Evolutionary conservation across 1,140 invertebrate species (phyloP), one percentile per base, ranked within the genome.

Genomic region (Metaphire vulgaris): DNA sequence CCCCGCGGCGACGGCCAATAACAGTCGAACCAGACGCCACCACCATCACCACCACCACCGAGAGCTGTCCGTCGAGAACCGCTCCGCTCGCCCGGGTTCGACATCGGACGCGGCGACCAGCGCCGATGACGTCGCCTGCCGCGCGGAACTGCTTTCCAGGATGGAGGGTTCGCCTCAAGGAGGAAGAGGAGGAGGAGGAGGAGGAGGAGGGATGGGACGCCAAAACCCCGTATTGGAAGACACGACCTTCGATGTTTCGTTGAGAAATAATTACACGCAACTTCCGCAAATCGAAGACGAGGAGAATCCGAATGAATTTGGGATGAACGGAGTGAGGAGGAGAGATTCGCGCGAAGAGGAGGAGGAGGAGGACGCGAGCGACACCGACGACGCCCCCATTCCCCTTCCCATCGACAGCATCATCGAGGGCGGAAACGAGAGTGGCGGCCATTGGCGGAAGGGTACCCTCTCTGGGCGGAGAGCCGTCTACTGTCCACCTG

Each of bases 201-300:
- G n/a, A 30, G 56, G 15, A 26, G 70, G 16, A 65, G 74, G 56
- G 66, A 30, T 69, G 74, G 68, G 21, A 92, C 95, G 79, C 94
- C 95, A 84, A 93, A 95, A 87, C 95, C 95, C 85, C 89, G 94
- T 72, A 91, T n/a, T n/a, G n/a, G n/a, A n/a, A n/a, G n/a, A n/a
- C n/a, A n/a, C n/a, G n/a, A n/a, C n/a, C n/a, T n/a, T n/a, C n/a
- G n/a, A n/a, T n/a, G n/a, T n/a, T n/a, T n/a, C n/a, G n/a, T n/a
- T n/a, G n/a, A n/a, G n/a, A n/a, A n/a, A n/a, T n/a, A n/a, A n/a
- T n/a, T n/a, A n/a, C n/a, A n/a, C n/a, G n/a, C n/a, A n/a, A n/a
- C n/a, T n/a, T n/a, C n/a, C n/a, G n/a, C n/a, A n/a, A n/a, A n/a
- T n/a, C n/a, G n/a, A n/a, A n/a, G n/a, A n/a, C n/a, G n/a, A n/a